Base-by-base conservation (phyloP, 2,888 invertebrate genomes). In the Apodemia duryi region DNA sequence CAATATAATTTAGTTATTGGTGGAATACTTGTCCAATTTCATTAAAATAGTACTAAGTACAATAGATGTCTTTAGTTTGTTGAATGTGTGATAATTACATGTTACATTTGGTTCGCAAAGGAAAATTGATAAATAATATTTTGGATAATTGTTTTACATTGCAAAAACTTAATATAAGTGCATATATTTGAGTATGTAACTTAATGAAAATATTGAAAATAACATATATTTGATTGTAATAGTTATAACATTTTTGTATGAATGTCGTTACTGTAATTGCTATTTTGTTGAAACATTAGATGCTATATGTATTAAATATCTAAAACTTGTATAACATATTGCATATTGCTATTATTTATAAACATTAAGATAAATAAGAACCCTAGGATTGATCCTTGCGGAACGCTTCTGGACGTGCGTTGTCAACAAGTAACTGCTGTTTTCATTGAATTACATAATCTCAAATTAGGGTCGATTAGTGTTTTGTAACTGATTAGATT, bases 401-500 rank as follows among this genome's bases (percentile, higher is more conserved):
- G 49, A 51, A 51, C 21, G 21, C 21, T 51, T 51, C 5, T 51
- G n/a, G n/a, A 6, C 21, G 7, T 51, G 49, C 2, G 6, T 6
- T 13, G 29, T 57, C 6, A 57, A 57, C 9, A 3, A 57, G 1
- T 35, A 35, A 35, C 11, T 32, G 32, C 21, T 51, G 13, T 32
- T 57, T 29, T 29, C 57, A 29, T 57, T 57, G 13, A 57, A 32
- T 57, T 57, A 57, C 29, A 57, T 9, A 57, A 57, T 29, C 29
- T 57, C 11, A 7, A 57, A n/a, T n/a, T n/a, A 49, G 49, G 49
- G 49, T 61, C 29, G 49, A 38, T 41, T 49, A 21, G 60, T 54
- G 54, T 65, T 51, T 62, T 49, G 54, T 63, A 62, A 51, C 62
- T 29, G 46, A 32, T 67, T 67, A 67, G 69, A 61, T 67, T 69